phyloP scores from a whole-genome alignment of 2,888 invertebrate genomes.

The Noctua janthina region DNA sequence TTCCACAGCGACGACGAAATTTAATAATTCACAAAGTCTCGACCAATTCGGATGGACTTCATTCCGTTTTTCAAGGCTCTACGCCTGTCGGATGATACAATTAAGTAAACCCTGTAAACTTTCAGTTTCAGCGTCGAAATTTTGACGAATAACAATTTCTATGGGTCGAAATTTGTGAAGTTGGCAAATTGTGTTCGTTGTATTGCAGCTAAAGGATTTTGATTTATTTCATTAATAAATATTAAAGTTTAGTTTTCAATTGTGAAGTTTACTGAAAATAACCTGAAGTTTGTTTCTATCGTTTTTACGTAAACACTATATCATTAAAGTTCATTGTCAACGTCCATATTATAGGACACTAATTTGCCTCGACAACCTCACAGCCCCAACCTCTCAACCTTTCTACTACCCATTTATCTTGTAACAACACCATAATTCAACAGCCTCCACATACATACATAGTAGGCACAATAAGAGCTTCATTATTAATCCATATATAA shows the following conservation, averaged over 20 bases:
- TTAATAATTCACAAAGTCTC: conserved; percentile 67
- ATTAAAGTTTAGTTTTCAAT: background rate
- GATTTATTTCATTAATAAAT: conserved; percentile 33
- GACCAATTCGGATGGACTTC: conserved; percentile 58
- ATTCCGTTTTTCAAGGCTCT: conserved; percentile 66
- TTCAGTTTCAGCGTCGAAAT: conserved; percentile 59
- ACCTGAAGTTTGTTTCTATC: background rate
- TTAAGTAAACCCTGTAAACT: conserved; percentile 70
- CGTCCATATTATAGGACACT: background rate
- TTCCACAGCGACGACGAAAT: conserved; percentile 61
- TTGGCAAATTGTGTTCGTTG: conserved; percentile 48
- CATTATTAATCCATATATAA: conserved; percentile 63
- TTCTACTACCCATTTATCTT: conserved; percentile 21
- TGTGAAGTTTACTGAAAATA: background rate
- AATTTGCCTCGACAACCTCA: background rate
- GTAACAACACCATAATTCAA: conserved; percentile 16
- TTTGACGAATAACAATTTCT: conserved; percentile 59
- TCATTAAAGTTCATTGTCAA: background rate
- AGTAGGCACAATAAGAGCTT: conserved; percentile 46
- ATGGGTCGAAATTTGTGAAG: conserved; percentile 42
- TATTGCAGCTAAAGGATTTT: conserved; percentile 51
- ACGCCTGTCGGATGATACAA: conserved; percentile 69
- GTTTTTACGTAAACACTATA: background rate
- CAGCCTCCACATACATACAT: conserved; percentile 7
- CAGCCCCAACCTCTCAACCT: conserved; percentile 1